phyloP scores from a whole-genome alignment of 2,797 vertebrate species.

The Chiroxiphia lanceolata region DNA sequence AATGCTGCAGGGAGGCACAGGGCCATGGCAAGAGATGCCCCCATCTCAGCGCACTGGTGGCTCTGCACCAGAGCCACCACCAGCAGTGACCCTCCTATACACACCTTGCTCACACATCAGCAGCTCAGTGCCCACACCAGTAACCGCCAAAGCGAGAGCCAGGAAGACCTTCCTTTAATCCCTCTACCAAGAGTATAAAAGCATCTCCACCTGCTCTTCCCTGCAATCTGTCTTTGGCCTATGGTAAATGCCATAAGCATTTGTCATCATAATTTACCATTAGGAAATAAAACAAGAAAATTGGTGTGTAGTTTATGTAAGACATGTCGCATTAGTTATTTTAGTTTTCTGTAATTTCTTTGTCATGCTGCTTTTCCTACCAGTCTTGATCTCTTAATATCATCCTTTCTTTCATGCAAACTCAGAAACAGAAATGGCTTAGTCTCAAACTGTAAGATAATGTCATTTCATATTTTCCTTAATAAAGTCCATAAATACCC shows the following conservation, averaged over 20 bases:
- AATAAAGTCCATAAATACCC: neutral
- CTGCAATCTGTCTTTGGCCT: neutral
- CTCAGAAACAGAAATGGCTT: neutral
- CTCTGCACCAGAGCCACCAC: neutral
- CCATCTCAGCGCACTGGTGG: too few relatives aligned
- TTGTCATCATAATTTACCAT: neutral
- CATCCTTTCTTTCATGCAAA: neutral
- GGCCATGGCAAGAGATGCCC: neutral
- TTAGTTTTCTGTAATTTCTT: neutral
- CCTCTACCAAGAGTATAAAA: neutral
- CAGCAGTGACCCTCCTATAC: too few relatives aligned
- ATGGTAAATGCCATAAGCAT: neutral
- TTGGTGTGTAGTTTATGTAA: neutral
- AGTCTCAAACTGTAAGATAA: neutral
- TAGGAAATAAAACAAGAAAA: neutral
- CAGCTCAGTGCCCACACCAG: neutral
- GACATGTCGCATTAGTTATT: neutral
- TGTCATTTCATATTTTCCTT: neutral
- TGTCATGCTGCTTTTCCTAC: neutral
- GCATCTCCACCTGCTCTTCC: neutral
- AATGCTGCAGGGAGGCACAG: accelerated
- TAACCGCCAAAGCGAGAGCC: neutral
- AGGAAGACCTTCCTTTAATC: neutral
- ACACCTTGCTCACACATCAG: neutral
- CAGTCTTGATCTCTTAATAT: neutral